These are phyloP conservation scores for Lepilemur ruficaudatus DNA, from an alignment of 2,797 vertebrate genomes.

Conservation along the genomic window DNA sequence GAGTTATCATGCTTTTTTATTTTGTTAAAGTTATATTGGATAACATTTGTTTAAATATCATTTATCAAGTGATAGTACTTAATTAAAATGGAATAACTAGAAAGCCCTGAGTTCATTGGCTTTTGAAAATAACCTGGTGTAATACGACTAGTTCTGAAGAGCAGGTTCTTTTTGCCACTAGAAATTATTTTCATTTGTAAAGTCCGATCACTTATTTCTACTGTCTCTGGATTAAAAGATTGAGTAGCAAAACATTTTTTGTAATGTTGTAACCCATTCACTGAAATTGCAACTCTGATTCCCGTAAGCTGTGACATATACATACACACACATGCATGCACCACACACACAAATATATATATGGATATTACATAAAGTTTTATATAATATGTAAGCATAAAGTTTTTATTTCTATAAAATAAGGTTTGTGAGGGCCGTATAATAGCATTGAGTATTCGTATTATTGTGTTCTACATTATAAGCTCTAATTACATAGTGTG, in stretches of 20 bases:
- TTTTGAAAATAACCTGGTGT: slow-evolving; percentile 34
- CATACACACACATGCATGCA: not conserved
- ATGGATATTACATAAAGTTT: not conserved
- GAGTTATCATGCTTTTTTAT: not conserved
- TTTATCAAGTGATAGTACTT: not conserved
- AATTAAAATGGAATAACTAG: slow-evolving; percentile 24
- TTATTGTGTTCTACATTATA: not conserved
- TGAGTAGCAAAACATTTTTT: not conserved
- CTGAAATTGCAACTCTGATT: slow-evolving; percentile 40
- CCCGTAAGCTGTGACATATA: not conserved
- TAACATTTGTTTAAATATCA: not conserved
- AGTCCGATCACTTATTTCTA: slow-evolving; percentile 3
- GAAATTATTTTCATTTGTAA: slow-evolving; percentile 26
- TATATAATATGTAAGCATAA: not conserved
- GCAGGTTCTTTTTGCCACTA: not conserved
- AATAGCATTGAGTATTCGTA: slow-evolving; percentile 21
- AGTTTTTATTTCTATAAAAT: slow-evolving; percentile 40
- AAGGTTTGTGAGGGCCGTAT: not conserved
- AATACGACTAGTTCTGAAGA: not conserved
- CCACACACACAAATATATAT: not conserved
- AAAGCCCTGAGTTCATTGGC: not conserved
- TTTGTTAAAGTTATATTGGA: slow-evolving; percentile 7
- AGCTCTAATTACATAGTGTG: not conserved
- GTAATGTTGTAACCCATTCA: not conserved
- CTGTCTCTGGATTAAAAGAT: slow-evolving; percentile 32